phyloP scores from a whole-genome alignment of 2,113 vertebrate species.

The Gopherus flavomarginatus region DNA sequence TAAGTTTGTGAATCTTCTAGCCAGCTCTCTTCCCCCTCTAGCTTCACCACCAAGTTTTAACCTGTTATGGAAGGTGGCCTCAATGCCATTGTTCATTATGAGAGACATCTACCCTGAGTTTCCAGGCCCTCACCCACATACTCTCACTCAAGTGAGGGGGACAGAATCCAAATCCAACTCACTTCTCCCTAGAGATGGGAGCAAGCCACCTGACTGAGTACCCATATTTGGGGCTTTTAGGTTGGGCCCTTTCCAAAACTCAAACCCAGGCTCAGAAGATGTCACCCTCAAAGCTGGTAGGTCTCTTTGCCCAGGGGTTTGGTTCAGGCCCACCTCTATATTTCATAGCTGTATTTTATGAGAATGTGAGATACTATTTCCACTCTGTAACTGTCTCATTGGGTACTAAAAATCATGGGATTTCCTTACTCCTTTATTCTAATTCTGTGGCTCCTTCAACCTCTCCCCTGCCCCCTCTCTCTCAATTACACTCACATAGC shows the following conservation, averaged over 20 bases:
- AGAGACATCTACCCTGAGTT: not conserved
- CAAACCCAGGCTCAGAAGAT: not conserved
- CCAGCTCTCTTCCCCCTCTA: not conserved
- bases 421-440: too few species aligned
- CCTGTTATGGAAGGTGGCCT: not conserved
- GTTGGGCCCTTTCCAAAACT: not conserved
- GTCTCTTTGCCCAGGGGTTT: not conserved
- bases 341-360: not conserved
- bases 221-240: not conserved
- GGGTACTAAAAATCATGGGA: not conserved
- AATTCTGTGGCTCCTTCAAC: not conserved
- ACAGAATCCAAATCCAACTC: not conserved
- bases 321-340: not conserved
- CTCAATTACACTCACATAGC: not conserved
- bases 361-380: not conserved
- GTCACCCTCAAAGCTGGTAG: not conserved
- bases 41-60: not conserved
- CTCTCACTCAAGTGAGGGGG: not conserved
- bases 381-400: not conserved
- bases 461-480: not conserved
- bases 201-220: conserved; percentile 27
- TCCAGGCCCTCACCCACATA: not conserved
- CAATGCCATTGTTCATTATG: not conserved
- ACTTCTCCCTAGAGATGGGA: not conserved
- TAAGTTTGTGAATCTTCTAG: not conserved